phyloP scores from a whole-genome alignment of 23 tunicate species.

The Ciona savignyi region DNA sequence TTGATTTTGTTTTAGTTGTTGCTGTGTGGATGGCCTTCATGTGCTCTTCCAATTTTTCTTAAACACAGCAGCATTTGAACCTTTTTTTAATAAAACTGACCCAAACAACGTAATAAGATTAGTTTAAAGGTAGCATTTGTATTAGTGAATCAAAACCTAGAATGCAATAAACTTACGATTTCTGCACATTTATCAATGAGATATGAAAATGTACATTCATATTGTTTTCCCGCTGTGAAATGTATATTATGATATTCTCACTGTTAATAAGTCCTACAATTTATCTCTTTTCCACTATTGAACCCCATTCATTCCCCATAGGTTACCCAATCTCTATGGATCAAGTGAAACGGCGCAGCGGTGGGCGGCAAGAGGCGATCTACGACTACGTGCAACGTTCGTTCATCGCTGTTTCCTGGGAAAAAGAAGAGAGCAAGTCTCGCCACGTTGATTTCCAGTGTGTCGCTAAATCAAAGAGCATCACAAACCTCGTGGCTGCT shows the following conservation, averaged over 20 bases:
- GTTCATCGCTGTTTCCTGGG: constrained; percentile 92
- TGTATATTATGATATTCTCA: too few relatives aligned
- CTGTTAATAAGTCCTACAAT: too few relatives aligned
- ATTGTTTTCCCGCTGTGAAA: too few relatives aligned
- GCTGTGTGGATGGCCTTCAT: not conserved
- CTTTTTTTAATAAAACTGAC: too few relatives aligned
- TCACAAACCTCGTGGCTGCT: constrained; percentile 88
- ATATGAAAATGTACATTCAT: too few relatives aligned
- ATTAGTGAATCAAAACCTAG: too few relatives aligned
- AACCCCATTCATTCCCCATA: not conserved
- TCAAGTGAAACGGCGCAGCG: constrained; percentile 80
- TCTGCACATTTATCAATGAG: too few relatives aligned
- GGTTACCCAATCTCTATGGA: constrained; percentile 96
- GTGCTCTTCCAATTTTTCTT: not conserved
- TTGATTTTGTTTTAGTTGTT: too few relatives aligned
- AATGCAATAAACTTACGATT: too few relatives aligned
- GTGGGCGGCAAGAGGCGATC: constrained; percentile 84
- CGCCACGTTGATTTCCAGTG: constrained; percentile 98
- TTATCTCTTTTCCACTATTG: not conserved
- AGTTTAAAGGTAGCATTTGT: too few relatives aligned
- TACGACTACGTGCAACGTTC: constrained; percentile 97
- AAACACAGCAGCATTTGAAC: too few relatives aligned
- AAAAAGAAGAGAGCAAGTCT: constrained; percentile 94
- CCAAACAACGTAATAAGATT: too few relatives aligned
- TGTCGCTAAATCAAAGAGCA: constrained; percentile 79